Evolutionary conservation across 2,888 invertebrate species (phyloP).

Genomic region (Lepidonotus clava): DNA sequence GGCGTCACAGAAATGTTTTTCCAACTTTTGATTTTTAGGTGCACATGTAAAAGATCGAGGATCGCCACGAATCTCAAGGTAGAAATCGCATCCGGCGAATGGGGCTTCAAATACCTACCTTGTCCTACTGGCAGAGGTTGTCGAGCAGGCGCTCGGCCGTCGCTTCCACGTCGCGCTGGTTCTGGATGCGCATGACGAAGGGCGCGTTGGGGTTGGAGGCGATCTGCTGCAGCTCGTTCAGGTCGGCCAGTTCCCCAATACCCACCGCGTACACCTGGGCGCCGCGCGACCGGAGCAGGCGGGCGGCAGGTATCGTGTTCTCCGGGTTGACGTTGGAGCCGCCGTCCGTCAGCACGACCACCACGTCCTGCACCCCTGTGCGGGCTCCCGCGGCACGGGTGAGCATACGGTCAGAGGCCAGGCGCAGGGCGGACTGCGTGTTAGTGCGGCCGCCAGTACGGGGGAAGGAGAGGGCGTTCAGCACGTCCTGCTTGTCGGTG

Average conservation of each 20-base stretch:
- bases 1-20: too few species aligned
- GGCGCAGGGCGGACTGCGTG: slow-evolving; percentile 58
- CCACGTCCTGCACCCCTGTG: slow-evolving; percentile 41
- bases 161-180: slow-evolving; percentile 15
- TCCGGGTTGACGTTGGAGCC: slow-evolving; percentile 59
- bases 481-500: slow-evolving; percentile 58
- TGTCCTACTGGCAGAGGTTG: slow-evolving; percentile 49
- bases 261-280: not conserved
- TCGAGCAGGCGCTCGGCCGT: slow-evolving; percentile 49
- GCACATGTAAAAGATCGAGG: too few species aligned
- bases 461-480: slow-evolving; percentile 61
- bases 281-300: slow-evolving; percentile 31
- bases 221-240: slow-evolving; percentile 41
- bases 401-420: slow-evolving; percentile 17
- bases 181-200: slow-evolving; percentile 65
- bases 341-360: slow-evolving; percentile 61
- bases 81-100: too few species aligned
- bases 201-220: slow-evolving; percentile 69
- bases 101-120: too few species aligned
- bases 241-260: slow-evolving; percentile 27
- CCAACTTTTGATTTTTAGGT: too few species aligned
- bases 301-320: slow-evolving; percentile 56
- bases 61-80: too few species aligned
- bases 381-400: not conserved
- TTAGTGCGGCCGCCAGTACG: slow-evolving; percentile 60